Percentiles rank a stretch among this genome's conserved stretches.
Evolutionary conservation across 2,113 vertebrate species (phyloP).

Genomic region (Numenius arquata): DNA sequence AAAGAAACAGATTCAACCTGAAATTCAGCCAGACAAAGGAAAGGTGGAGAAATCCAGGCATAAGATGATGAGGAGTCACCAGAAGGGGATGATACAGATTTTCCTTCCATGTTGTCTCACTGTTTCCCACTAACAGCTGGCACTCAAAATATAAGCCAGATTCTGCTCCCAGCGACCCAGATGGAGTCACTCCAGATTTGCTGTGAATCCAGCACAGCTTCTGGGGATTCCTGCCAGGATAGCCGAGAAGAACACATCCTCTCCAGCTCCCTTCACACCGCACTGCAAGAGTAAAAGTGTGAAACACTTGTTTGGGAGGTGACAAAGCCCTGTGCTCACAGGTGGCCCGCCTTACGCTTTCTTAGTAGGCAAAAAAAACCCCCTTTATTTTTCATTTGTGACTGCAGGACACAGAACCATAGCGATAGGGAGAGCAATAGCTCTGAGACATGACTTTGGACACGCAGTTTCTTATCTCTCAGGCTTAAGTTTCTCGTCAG

Average conservation of each 20-base stretch:
- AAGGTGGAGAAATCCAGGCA: neutral
- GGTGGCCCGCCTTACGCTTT: fast-evolving
- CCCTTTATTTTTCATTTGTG: neutral
- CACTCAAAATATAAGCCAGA: neutral
- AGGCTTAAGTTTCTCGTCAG: neutral
- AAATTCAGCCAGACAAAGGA: neutral
- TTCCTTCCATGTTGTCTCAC: neutral
- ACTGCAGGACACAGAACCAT: neutral
- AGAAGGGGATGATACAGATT: neutral
- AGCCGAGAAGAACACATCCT: neutral
- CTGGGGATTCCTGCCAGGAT: neutral
- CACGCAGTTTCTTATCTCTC: neutral
- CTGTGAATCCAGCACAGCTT: neutral
- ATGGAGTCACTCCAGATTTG: neutral
- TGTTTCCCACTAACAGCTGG: neutral
- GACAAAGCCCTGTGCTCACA: neutral
- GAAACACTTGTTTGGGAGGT: neutral
- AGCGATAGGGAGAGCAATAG: neutral
- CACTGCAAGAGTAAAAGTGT: neutral
- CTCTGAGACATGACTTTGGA: neutral
- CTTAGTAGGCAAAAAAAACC: neutral
- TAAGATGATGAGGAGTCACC: neutral
- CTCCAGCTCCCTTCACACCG: neutral
- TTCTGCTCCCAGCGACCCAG: neutral
- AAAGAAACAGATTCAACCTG: neutral